phyloP scores from a whole-genome alignment of 2,888 invertebrate genomes.

The Iphiclides podalirius region DNA sequence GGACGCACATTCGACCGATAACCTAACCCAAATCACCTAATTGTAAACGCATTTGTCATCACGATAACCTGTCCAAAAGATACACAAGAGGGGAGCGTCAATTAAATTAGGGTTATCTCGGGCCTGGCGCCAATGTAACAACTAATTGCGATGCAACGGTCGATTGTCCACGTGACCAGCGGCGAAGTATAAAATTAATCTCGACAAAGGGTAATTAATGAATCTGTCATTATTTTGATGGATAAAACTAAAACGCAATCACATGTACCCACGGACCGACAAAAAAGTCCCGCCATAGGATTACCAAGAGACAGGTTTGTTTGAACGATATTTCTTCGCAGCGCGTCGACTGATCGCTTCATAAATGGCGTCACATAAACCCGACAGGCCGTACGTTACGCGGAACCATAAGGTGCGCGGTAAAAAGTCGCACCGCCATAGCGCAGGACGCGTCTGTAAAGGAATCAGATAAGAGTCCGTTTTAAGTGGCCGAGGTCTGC shows the following conservation, averaged over 20 bases:
- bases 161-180: no score
- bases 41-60: slow-evolving; percentile 3
- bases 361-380: background rate
- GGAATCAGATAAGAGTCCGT: background rate
- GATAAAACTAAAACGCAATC: no score
- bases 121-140: background rate
- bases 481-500: background rate
- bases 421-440: background rate
- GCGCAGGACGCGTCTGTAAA: background rate
- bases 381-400: background rate
- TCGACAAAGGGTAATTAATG: no score
- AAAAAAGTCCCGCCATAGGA: no score
- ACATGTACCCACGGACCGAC: no score
- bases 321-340: no score
- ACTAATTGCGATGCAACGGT: background rate
- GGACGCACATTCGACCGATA: slow-evolving; percentile 27
- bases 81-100: background rate
- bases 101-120: background rate
- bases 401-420: background rate
- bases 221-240: no score
- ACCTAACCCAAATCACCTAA: slow-evolving; percentile 27
- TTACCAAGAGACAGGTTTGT: no score
- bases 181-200: no score
- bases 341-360: no score
- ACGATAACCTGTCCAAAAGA: slow-evolving; percentile 11